These are phyloP conservation scores for Xenopus borealis DNA, from an alignment of 2,113 vertebrate genomes.

Conservation along the genomic window DNA sequence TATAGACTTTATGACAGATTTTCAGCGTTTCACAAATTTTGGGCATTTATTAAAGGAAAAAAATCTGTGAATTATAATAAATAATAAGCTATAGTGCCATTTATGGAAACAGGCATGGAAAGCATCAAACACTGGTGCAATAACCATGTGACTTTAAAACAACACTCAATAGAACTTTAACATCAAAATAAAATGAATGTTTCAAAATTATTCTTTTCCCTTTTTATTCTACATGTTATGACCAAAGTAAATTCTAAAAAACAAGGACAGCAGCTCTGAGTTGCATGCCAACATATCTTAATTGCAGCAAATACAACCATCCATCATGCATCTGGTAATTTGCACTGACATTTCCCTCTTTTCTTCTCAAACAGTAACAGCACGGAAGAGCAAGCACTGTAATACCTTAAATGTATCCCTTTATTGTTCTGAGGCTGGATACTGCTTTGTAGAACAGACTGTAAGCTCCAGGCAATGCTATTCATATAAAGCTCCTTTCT, in stretches of 20 bases:
- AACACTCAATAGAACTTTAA: neutral
- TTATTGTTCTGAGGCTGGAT: conserved; percentile 8
- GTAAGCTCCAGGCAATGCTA: conserved; percentile 4
- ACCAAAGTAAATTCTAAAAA: neutral
- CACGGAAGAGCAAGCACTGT: conserved; percentile 36
- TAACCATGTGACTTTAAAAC: neutral
- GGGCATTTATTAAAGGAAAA: no score
- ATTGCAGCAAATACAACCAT: conserved; percentile 17
- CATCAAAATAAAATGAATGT: neutral
- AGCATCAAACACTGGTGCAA: no score
- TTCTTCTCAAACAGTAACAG: conserved; percentile 28
- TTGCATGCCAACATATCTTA: conserved; percentile 8
- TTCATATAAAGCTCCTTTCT: neutral
- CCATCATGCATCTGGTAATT: conserved; percentile 20
- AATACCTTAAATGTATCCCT: conserved; percentile 20
- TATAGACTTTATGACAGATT: no score
- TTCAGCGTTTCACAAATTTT: no score
- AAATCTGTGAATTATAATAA: no score
- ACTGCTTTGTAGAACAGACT: conserved; percentile 15
- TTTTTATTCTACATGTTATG: neutral
- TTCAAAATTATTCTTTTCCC: conserved; percentile 3
- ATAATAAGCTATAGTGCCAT: no score
- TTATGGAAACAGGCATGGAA: no score
- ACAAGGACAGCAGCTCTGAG: neutral
- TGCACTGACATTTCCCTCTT: conserved; percentile 27